These are phyloP conservation scores for Germaria angustata DNA, from an alignment of 2,888 invertebrate genomes.

Conservation along the genomic window DNA sequence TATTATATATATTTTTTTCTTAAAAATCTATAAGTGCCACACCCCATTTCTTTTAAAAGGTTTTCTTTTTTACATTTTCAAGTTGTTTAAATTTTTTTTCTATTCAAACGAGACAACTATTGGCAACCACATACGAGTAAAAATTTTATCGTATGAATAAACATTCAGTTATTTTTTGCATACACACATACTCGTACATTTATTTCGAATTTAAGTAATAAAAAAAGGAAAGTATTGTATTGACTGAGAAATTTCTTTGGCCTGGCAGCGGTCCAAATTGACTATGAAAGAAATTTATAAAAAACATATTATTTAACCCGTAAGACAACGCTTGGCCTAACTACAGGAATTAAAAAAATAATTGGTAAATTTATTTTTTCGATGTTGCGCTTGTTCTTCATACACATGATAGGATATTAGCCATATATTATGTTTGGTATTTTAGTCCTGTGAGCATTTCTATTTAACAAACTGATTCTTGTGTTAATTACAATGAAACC, in stretches of 20 bases:
- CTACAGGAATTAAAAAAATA: conserved; percentile 12
- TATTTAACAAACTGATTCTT: no score
- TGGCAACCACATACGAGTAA: conserved; percentile 16
- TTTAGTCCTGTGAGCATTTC: no score
- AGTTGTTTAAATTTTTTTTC: neutral
- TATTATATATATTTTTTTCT: neutral
- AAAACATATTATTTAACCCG: conserved; percentile 31
- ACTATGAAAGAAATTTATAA: conserved; percentile 6
- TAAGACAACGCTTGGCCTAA: conserved; percentile 12
- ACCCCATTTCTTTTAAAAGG: neutral
- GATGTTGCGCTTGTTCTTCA: no score
- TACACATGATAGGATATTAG: no score
- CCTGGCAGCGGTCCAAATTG: conserved; percentile 48
- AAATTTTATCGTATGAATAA: conserved; percentile 31
- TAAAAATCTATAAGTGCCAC: neutral
- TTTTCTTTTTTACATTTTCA: neutral
- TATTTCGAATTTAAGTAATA: conserved; percentile 12
- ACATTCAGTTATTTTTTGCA: neutral
- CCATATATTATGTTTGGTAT: no score
- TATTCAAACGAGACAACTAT: conserved; percentile 1
- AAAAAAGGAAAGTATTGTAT: conserved; percentile 33
- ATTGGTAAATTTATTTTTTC: neutral
- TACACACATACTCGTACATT: neutral
- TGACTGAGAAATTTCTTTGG: conserved; percentile 48
- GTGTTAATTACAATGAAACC: no score